phyloP scores from a whole-genome alignment of 2,888 invertebrate genomes.

The Ryuthela nishihirai region DNA sequence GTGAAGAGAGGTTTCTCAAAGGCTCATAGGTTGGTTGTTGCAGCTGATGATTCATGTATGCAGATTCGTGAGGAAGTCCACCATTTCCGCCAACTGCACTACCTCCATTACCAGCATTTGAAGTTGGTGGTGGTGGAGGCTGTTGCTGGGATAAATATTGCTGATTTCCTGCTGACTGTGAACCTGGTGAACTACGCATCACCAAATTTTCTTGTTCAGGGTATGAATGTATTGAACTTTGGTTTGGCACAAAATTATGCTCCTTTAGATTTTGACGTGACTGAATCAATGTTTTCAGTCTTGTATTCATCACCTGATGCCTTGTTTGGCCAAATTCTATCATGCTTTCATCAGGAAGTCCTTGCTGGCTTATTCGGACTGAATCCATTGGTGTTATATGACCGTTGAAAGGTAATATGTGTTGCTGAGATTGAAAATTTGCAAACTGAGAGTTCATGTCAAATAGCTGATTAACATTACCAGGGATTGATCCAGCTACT shows the following conservation, averaged over 20 bases:
- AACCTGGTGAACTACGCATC: conserved; percentile 3
- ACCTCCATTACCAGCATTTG: conserved; percentile 5
- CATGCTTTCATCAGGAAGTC: conserved; percentile 7
- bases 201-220: conserved; percentile 1
- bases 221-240: conserved; percentile 9
- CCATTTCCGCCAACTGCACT: conserved; percentile 4
- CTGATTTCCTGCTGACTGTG: conserved; percentile 16
- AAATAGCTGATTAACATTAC: conserved; percentile 7
- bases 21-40: conserved; percentile 30
- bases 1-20: conserved; percentile 17
- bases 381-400: conserved; percentile 20
- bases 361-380: conserved; percentile 8
- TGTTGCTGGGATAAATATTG: conserved; percentile 6
- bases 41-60: background rate
- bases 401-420: conserved; percentile 25
- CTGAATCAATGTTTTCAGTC: conserved; percentile 41
- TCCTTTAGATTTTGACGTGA: conserved; percentile 41
- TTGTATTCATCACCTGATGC: conserved; percentile 41
- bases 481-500: conserved; percentile 2
- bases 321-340: conserved; percentile 20
- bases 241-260: conserved; percentile 14
- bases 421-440: conserved; percentile 22
- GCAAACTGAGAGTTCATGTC: conserved; percentile 23
- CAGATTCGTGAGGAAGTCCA: conserved; percentile 3
- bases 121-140: conserved; percentile 11